Evolutionary conservation across 2,113 vertebrate genomes (phyloP), one percentile per base, ranked within the genome.

Genomic region (Asarcornis scutulata): DNA sequence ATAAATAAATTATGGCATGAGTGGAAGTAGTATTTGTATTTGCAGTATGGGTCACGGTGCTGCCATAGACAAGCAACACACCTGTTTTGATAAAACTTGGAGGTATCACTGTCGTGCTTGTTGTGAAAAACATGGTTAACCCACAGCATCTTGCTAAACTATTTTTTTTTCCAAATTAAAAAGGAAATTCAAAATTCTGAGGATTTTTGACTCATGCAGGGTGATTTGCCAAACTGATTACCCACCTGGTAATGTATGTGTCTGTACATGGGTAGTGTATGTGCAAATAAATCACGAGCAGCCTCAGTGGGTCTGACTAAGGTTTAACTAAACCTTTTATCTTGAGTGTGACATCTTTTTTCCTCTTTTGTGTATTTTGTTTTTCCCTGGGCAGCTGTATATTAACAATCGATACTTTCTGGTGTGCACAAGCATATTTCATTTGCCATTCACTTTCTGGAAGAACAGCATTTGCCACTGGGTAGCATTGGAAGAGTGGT

Each of bases 1-100:
- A 75, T 44, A 93, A 78, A 76, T 74, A 77, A 48, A 71, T 85
- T 50, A 59, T 88, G 82, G 31, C 52, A 59, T 85, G 75, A 46
- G 25, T 74, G 75, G 40, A 69, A 86, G 22, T n/a, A 89, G 55
- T 80, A 8, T 69, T 62, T 80, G 23, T 59, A 44, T 44, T 13
- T 34, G 29, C 59, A 42, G 59, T 68, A 27, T 62, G 14, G 55
- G 48, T 77, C 14, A 11, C 8, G 36, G 0, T 58, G 50, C 58
- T 95, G 58, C 48, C 6, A 3, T 27, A 26, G 9, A 29, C 29
- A 29, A 53, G 38, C 56, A 38, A 9, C 1, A 0, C 0, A 32
- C 17, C 31, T 63, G 4, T 31, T 75, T 18, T 42, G 64, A 8
- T 79, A 60, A 60, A 74, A 48, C 26, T 55, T 76, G 2, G 38